Evolutionary conservation across 2,113 vertebrate genomes (phyloP), one percentile per base, ranked within the genome.

Genomic region (Hippolais icterina): DNA sequence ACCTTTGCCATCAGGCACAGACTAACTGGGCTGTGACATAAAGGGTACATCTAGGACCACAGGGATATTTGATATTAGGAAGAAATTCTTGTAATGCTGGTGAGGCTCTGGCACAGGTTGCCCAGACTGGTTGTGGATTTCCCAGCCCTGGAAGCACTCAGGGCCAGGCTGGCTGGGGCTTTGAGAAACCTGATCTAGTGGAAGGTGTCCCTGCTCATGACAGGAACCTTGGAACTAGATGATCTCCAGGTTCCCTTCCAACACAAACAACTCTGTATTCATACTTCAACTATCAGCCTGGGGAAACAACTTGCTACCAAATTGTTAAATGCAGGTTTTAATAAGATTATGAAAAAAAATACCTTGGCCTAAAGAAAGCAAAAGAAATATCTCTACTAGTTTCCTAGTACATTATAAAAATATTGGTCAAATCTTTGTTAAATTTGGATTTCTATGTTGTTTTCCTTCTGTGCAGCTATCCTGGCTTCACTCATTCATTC

Each of bases 271-370:
- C 35, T 49, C 47, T 15, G 2, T 20, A 7, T 18, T 59, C 54
- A 4, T 21, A 12, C 14, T 61, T 69, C 5, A 50, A 13, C 25
- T 72, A 11, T 47, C 46, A 35, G 9, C n/a, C 35, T 13, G 22
- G 22, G 12, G 12, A 5, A 91, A 65, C 6, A 50, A 29, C n/a
- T 72, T 86, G 20, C 6, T 61, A 60, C 20, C 37, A 65, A 60
- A 28, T 33, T 21, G 3, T 8, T 44, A 49, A 79, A 6, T 0
- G 0, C 7, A 68, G 15, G 5, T 16, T 64, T 85, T 83, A 77
- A 49, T 4, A 44, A 15, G 35, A 37, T 68, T 56, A n/a, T 64
- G 1, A 10, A 69, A 88, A 82, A 25, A 83, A 57, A 31, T 7
- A 37, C 0, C 6, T n/a, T 75, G 28, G 3, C 14, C 17, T 52